Evolutionary conservation across 2,113 vertebrate species (phyloP).

Genomic region (Meriones unguiculatus): DNA sequence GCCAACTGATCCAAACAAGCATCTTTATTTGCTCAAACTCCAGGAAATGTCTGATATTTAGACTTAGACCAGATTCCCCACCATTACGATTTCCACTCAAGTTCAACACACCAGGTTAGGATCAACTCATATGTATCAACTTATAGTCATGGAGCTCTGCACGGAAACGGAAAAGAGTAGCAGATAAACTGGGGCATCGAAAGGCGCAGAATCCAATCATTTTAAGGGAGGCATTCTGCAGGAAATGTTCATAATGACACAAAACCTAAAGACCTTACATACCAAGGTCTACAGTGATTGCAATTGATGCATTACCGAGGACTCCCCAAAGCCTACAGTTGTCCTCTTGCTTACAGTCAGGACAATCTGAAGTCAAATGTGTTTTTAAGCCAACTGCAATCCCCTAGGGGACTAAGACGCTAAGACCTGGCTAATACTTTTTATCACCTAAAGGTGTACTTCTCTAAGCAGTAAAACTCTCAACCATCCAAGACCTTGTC

Average conservation of each 20-base stretch:
- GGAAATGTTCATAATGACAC: conserved; percentile 25
- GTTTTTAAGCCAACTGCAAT: conserved; percentile 86
- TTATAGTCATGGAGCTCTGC: conserved; percentile 45
- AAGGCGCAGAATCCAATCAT: conserved; percentile 56
- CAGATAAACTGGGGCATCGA: conserved; percentile 59
- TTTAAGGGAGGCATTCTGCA: conserved; percentile 42
- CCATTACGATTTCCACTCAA: conserved; percentile 57
- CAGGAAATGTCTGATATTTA: neutral
- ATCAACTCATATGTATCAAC: conserved; percentile 68
- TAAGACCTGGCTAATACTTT: conserved; percentile 86
- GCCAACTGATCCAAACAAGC: neutral
- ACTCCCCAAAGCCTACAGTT: neutral
- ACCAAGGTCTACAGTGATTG: conserved; percentile 35
- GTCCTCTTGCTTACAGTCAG: conserved; percentile 22
- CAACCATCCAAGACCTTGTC: neutral
- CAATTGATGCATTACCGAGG: conserved; percentile 23
- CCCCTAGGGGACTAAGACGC: conserved; percentile 87
- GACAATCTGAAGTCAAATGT: neutral
- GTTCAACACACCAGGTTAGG: conserved; percentile 47
- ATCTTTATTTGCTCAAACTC: conserved; percentile 52
- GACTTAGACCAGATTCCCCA: neutral
- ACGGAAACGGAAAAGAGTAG: conserved; percentile 55
- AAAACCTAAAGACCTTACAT: conserved; percentile 50
- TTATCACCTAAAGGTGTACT: conserved; percentile 53
- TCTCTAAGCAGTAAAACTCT: conserved; percentile 5